A percentile compares a stretch with the other conserved stretches of the same genome.
phyloP scores from a whole-genome alignment of 1,140 invertebrate species.

The Stenopsyche tienmushanensis region DNA sequence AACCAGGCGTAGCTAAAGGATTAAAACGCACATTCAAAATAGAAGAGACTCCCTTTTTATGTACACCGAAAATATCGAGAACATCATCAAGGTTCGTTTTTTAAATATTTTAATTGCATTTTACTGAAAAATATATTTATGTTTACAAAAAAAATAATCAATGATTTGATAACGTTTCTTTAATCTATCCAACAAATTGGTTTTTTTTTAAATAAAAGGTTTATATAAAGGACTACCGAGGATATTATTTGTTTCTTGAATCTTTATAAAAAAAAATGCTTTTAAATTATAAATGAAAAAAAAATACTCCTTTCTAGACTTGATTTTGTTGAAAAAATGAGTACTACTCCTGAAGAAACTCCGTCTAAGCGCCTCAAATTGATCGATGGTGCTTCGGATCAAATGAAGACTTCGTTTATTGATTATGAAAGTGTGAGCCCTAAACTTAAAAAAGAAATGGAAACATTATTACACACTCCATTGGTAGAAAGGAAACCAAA shows the following conservation, averaged over 20 bases:
- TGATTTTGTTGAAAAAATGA: slow-evolving; percentile 32
- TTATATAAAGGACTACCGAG: neutral
- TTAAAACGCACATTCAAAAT: slow-evolving; percentile 49
- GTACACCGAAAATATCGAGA: slow-evolving; percentile 49
- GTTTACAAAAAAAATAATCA: no score
- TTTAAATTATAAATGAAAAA: no score
- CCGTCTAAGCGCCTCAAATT: slow-evolving; percentile 46
- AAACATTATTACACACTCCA: slow-evolving; percentile 44
- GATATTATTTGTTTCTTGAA: neutral
- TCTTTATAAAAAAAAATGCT: no score
- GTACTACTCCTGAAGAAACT: slow-evolving; percentile 40
- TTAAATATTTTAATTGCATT: neutral
- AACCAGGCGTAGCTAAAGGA: slow-evolving; percentile 46
- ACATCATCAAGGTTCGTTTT: slow-evolving; percentile 17
- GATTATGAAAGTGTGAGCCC: slow-evolving; percentile 31
- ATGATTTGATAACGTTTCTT: no score
- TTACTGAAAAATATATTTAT: neutral
- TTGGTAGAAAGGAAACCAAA: slow-evolving; percentile 28
- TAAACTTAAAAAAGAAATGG: slow-evolving; percentile 45
- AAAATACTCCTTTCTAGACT: slow-evolving; percentile 8
- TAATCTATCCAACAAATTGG: neutral
- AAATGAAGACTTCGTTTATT: neutral
- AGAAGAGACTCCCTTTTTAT: slow-evolving; percentile 54
- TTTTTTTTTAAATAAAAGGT: neutral
- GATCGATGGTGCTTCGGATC: neutral